phyloP scores from a whole-genome alignment of 2,113 vertebrate species.

The Condylura cristata region DNA sequence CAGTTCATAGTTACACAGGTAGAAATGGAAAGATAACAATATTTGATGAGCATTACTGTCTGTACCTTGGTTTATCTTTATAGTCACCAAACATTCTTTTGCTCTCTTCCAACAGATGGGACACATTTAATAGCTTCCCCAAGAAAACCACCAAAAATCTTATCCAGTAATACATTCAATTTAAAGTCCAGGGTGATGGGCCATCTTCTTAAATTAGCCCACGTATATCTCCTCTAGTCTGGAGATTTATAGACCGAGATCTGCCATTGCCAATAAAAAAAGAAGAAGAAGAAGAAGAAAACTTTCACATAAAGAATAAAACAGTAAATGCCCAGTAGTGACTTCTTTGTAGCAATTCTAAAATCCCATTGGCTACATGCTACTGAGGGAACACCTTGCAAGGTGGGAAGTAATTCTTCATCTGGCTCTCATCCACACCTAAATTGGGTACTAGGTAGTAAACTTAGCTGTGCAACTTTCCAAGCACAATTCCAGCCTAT shows the following conservation, averaged over 20 bases:
- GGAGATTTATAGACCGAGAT: background rate
- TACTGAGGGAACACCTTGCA: background rate
- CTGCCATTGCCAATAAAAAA: background rate
- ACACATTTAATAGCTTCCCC: background rate
- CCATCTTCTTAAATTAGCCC: background rate
- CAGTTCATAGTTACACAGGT: background rate
- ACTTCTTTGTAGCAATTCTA: background rate
- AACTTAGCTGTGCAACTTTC: background rate
- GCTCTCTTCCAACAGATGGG: background rate
- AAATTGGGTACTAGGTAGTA: background rate
- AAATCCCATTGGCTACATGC: background rate
- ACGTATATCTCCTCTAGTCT: background rate
- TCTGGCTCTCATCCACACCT: background rate
- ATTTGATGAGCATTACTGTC: background rate
- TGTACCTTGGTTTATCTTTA: background rate
- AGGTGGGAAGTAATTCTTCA: background rate
- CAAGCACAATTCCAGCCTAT: background rate
- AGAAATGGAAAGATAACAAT: background rate
- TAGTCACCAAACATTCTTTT: background rate
- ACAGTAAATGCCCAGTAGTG: background rate
- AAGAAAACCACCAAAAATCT: background rate
- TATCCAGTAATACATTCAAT: background rate
- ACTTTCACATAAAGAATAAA: background rate
- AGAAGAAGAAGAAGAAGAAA: background rate
- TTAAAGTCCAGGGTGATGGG: background rate